A percentile compares a stretch with the other conserved stretches of the same genome.
Evolutionary conservation across 2,113 vertebrate genomes (phyloP).

Genomic region (Aldabrachelys gigantea): DNA sequence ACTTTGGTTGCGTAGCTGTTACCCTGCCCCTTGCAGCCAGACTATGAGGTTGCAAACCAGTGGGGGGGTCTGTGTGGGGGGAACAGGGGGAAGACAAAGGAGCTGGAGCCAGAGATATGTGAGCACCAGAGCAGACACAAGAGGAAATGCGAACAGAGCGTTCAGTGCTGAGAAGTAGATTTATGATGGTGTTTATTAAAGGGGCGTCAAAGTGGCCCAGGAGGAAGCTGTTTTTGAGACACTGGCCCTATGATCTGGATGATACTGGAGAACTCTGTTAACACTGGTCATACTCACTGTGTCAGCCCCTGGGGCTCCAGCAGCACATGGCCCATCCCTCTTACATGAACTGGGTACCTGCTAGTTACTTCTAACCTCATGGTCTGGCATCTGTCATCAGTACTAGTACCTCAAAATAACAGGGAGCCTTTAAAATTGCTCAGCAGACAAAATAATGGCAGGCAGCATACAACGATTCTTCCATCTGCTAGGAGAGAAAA

Average conservation of each 20-base stretch:
- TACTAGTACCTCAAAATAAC: not conserved
- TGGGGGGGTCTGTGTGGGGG: not conserved
- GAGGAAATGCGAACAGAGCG: not conserved
- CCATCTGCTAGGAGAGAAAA: not conserved
- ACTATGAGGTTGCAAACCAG: no score
- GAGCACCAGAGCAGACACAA: not conserved
- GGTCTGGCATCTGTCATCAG: not conserved
- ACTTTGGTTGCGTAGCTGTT: rapidly evolving
- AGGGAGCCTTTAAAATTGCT: not conserved
- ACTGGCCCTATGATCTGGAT: not conserved
- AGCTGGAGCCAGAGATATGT: not conserved
- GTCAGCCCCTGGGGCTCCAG: not conserved
- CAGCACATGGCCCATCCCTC: not conserved
- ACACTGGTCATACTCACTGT: no score
- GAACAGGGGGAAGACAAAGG: not conserved
- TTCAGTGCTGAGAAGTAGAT: not conserved
- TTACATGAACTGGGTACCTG: not conserved
- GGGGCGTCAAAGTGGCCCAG: not conserved
- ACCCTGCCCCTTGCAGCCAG: no score
- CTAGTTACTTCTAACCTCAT: no score
- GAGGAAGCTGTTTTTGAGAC: not conserved
- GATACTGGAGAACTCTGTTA: not conserved
- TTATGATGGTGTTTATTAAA: not conserved
- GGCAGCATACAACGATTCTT: not conserved
- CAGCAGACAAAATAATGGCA: not conserved